A percentile compares a stretch with the other conserved stretches of the same genome.
phyloP scores from a whole-genome alignment of 2,888 invertebrate genomes.

The Callimorpha dominula region DNA sequence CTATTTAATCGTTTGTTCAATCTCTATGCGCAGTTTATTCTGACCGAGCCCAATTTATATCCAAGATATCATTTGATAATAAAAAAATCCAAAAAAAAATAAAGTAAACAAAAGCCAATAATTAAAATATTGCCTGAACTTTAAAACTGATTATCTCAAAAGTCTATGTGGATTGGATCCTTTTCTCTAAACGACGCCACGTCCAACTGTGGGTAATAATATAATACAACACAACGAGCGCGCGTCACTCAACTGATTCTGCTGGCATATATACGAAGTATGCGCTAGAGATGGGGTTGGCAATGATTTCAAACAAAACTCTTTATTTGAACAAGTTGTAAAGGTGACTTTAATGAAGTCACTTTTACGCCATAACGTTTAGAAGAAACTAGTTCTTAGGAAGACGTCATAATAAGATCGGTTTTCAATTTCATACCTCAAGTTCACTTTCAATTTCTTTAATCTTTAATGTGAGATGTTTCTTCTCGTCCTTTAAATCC shows the following conservation, averaged over 20 bases:
- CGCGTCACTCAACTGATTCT: neutral
- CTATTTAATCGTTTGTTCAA: no score
- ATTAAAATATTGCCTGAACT: no score
- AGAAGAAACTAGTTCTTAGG: no score
- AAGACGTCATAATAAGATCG: neutral
- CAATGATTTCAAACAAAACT: neutral
- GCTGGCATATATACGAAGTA: neutral
- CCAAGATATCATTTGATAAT: no score
- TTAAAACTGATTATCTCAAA: no score
- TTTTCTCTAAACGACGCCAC: no score
- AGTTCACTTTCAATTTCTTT: conserved; percentile 92
- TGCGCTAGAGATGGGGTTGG: neutral
- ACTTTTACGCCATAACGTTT: neutral
- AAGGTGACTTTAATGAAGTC: neutral
- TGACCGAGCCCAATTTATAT: no score
- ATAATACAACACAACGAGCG: neutral
- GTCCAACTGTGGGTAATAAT: neutral
- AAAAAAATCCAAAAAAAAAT: no score
- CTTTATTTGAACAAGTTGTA: neutral
- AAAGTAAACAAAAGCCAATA: no score
- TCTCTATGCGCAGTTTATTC: no score
- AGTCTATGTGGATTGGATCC: no score
- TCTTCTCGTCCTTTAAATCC: conserved; percentile 93
- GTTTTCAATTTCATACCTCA: conserved; percentile 72
- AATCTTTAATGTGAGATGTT: conserved; percentile 89